phyloP scores from a whole-genome alignment of 1,140 invertebrate species.

The Pachyrhynchus sulphureomaculatus region DNA sequence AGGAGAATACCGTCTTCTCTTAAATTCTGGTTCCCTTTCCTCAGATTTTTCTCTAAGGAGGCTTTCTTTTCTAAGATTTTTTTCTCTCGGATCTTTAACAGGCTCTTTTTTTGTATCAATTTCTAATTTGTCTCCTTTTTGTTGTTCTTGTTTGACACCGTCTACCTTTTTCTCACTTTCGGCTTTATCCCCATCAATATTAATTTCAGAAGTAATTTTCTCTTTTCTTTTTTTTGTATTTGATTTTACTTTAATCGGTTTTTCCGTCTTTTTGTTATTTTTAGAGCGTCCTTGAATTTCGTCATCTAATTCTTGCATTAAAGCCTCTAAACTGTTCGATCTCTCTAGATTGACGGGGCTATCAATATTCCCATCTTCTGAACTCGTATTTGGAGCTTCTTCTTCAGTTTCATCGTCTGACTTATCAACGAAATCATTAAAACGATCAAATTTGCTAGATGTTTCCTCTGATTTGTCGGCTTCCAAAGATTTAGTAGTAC shows the following conservation, averaged over 20 bases:
- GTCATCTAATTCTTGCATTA: conserved; percentile 50
- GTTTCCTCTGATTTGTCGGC: conserved; percentile 25
- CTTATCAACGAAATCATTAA: conserved; percentile 46
- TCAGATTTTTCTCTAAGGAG: conserved; percentile 1
- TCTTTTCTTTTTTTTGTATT: conserved; percentile 31
- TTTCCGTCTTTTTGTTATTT: conserved; percentile 30
- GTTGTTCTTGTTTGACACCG: background rate
- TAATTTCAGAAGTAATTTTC: background rate
- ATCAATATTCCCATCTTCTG: conserved; percentile 7
- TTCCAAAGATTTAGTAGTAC: conserved; percentile 26
- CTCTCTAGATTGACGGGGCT: conserved; percentile 32
- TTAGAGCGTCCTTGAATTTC: conserved; percentile 46
- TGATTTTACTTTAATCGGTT: conserved; percentile 27
- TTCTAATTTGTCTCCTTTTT: background rate
- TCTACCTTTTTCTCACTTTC: background rate
- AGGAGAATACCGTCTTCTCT: background rate
- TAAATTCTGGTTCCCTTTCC: background rate
- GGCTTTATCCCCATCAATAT: background rate
- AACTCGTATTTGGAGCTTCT: conserved; percentile 26
- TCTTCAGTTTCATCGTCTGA: conserved; percentile 48
- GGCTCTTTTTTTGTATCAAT: background rate
- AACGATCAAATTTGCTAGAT: conserved; percentile 48
- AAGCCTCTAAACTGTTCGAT: conserved; percentile 46
- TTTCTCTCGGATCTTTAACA: background rate
- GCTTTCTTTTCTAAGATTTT: too few relatives aligned